Percentiles rank a stretch among this genome's conserved stretches.
These are phyloP conservation scores for Cladorhizidae sp. DNA, from an alignment of 37 sponge, comb jelly and placozoan species.

Conservation along the genomic window DNA sequence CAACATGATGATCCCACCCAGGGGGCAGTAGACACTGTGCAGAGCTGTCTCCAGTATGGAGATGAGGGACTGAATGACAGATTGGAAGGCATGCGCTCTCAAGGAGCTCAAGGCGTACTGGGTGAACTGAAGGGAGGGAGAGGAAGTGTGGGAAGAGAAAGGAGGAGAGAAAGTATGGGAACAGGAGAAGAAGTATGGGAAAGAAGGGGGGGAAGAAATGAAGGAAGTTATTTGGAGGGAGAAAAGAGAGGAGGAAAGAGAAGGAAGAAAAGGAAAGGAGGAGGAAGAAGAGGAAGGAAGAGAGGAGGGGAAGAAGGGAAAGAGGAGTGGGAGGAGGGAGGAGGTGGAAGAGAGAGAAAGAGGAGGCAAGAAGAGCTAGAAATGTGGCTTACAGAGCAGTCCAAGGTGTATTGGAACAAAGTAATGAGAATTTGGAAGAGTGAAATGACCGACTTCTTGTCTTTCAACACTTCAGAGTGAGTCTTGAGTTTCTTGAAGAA, in stretches of 20 bases:
- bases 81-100: conserved; percentile 16
- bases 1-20: conserved; percentile 38
- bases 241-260: neutral
- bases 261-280: neutral
- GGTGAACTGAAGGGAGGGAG: neutral
- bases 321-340: no score
- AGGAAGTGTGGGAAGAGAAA: neutral
- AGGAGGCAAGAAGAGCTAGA: no score
- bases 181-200: neutral
- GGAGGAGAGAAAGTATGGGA: neutral
- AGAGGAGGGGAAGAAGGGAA: no score
- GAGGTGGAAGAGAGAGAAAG: no score
- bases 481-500: conserved; percentile 34
- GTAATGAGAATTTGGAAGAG: conserved; percentile 7
- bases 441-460: conserved; percentile 15
- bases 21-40: conserved; percentile 32
- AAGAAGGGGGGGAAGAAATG: neutral
- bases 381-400: neutral
- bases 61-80: conserved; percentile 24
- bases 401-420: conserved; percentile 2
- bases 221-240: neutral
- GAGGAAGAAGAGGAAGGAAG: no score
- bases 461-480: conserved; percentile 22
- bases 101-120: conserved; percentile 23
- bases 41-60: conserved; percentile 11